Evolutionary conservation across 2,888 invertebrate genomes (phyloP), one percentile per base, ranked within the genome.

Genomic region (Meloe dianella): DNA sequence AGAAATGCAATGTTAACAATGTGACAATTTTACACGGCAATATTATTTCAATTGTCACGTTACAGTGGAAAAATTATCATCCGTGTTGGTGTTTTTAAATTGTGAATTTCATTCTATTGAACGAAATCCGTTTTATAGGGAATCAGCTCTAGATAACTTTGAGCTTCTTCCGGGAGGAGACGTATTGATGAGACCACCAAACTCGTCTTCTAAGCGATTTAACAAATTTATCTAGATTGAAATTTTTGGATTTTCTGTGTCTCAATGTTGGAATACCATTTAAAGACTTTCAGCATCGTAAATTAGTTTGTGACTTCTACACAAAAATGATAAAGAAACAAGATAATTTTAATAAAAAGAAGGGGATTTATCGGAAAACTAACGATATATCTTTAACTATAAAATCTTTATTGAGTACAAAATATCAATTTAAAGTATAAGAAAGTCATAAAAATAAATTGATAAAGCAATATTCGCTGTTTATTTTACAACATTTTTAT

Each of bases 201-300:
- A 12, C 5, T n/a, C 54, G 24, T 5, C 22, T 54, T 54, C 24
- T 54, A 7, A 24, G 14, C 24, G 35, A 59, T 38, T 24, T 38
- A 59, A 59, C 38, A 24, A 59, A 59, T 59, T 58, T 30, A 58
- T 58, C 32, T 58, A 58, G 58, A 58, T 58, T 58, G 58, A 32
- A 58, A 58, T 30, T 58, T 4, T n/a, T n/a, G 20, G 58, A n/a
- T 12, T 27, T 32, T 47, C 4, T 20, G 0, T 47, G 8, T 47
- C 17, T 47, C n/a, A n/a, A 8, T 4, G 20, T 17, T 17, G 3
- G 4, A 22, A 12, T 32, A 59, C 32, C 9, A 59, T 17, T 14
- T n/a, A 58, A 58, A 32, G 58, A 58, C 17, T n/a, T n/a, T 58
- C 12, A 57, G n/a, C 17, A 59, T 24, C 32, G 59, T 59, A 59